Evolutionary conservation across 2,797 vertebrate genomes (phyloP), one percentile per base, ranked within the genome.

Genomic region (Gobio occitaniae): DNA sequence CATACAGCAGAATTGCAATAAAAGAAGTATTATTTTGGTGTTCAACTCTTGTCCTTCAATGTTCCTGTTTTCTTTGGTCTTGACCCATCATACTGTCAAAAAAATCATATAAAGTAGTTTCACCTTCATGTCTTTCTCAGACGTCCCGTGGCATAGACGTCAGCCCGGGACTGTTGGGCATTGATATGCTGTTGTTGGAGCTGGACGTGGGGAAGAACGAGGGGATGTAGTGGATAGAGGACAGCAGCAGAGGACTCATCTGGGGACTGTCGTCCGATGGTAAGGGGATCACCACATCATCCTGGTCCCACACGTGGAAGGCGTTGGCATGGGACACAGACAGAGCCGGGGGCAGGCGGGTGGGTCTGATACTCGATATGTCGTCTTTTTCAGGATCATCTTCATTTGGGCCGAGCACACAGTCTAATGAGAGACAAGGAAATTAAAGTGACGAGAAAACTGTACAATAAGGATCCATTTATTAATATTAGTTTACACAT

Each of bases 221-320:
- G 3, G 95, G 94, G 44, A 95, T 94, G 93, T 94, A 95, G 16
- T 94, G 95, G 8, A 95, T 93, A 75, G 92, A 85, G 0, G 91
- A 72, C 88, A 94, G 83, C 87, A 95, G 90, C 50, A 94, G 78
- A 0, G 95, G 95, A 91, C 94, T 95, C 78, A 7, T 29, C 89
- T 88, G 90, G 17, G 88, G 87, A 88, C 89, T 90, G 11, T 94
- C 90, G 0, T 94, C 91, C 0, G 82, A 83, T 6, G 92, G 87
- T 78, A 96, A 83, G 0, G 93, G 74, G 88, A 96, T 91, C 69
- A 94, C 89, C 77, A 96, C 93, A 0, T 94, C 94, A 6, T 96
- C 94, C 89, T 93, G 92, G 90, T 95, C 94, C 94, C 95, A 95
- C 70, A 95, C 91, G 2, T 95, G 95, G 92, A 95, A 96, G 82